Evolutionary conservation across 2,113 vertebrate species (phyloP).

Genomic region (Hemibagrus wyckioides): DNA sequence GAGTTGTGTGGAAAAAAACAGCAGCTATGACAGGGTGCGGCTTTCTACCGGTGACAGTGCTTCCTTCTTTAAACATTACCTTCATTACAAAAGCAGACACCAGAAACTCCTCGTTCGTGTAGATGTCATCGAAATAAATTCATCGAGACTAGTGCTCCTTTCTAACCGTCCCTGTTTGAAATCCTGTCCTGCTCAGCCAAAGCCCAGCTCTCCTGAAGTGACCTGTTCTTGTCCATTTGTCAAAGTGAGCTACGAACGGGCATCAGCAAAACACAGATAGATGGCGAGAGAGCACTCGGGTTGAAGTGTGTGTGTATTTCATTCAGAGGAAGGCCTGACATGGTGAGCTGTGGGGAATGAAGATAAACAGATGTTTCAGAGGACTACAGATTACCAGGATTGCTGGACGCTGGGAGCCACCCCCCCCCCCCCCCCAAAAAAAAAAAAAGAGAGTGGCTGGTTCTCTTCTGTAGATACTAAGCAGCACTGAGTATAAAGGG

Average conservation of each 20-base stretch:
- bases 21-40: neutral
- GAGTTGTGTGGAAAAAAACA: constrained; percentile 1
- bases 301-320: constrained; percentile 64
- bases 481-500: constrained; percentile 3
- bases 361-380: constrained; percentile 60
- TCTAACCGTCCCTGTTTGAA: constrained; percentile 36
- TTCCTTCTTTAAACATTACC: neutral
- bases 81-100: neutral
- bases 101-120: neutral
- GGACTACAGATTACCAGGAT: constrained; percentile 51
- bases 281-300: constrained; percentile 62
- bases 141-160: neutral
- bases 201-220: constrained; percentile 61
- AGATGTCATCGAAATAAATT: neutral
- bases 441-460: constrained; percentile 16
- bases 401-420: constrained; percentile 59
- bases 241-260: constrained; percentile 62
- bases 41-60: neutral
- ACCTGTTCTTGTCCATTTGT: constrained; percentile 73
- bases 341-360: constrained; percentile 60
- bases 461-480: constrained; percentile 32
- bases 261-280: constrained; percentile 59
- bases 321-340: constrained; percentile 65
- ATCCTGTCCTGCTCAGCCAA: constrained; percentile 65
- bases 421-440: neutral